phyloP scores from a whole-genome alignment of 2,797 vertebrate genomes.

The Sebastes cheni region DNA sequence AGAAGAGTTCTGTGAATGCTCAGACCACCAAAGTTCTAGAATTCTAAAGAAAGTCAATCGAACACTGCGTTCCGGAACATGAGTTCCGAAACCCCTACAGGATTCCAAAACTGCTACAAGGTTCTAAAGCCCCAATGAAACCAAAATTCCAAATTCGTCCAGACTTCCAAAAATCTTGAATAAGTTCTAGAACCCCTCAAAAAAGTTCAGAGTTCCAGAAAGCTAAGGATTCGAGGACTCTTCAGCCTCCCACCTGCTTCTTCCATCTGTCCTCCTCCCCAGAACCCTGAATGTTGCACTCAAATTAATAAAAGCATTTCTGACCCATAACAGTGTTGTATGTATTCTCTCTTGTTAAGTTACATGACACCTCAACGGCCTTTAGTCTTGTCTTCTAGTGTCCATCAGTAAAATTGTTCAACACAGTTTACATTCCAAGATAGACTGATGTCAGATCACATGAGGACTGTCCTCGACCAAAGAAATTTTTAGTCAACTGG shows the following conservation, averaged over 20 bases:
- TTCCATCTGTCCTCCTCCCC: not conserved
- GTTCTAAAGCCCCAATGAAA: not conserved
- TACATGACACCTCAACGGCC: not conserved
- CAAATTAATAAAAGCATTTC: constrained; percentile 44
- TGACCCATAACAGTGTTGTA: not conserved
- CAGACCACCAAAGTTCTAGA: not conserved
- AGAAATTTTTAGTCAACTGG: too few species aligned
- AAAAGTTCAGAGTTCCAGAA: not conserved
- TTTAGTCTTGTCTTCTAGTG: not conserved
- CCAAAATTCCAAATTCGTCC: not conserved
- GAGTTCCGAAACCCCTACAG: not conserved
- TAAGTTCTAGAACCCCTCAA: not conserved
- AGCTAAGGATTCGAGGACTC: not conserved
- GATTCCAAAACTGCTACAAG: not conserved
- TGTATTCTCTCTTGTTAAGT: not conserved
- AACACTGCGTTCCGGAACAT: not conserved
- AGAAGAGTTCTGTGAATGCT: not conserved
- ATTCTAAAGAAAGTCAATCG: not conserved
- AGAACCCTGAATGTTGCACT: not conserved
- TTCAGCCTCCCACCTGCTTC: not conserved
- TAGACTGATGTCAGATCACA: not conserved
- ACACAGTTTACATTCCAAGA: not conserved
- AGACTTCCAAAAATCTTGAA: not conserved
- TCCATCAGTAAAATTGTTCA: not conserved
- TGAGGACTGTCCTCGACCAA: too few species aligned